Evolutionary conservation across 2,888 invertebrate genomes (phyloP), one percentile per base, ranked within the genome.

Genomic region (Parnassius glacialis): DNA sequence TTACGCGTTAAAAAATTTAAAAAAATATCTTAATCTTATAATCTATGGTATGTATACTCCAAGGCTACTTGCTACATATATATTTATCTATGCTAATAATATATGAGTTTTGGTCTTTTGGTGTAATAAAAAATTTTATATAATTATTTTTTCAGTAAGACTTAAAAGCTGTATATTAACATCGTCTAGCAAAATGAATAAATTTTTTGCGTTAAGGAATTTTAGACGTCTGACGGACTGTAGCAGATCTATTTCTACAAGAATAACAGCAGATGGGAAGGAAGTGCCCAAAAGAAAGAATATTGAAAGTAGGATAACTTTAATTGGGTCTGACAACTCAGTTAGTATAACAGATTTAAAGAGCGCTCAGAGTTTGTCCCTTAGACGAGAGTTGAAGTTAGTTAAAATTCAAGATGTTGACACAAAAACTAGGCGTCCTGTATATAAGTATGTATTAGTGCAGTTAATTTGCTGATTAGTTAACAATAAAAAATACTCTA

Each of bases 301-400:
- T 59, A 77, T 74, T 66, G 87, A 85, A 68, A 81, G 76, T 62
- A 93, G 93, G 82, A 94, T 96, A 66, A 95, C 95, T 0, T 80
- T 96, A 42, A 85, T 96, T 63, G 85, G 90, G 47, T 83, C 92
- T 44, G 93, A 94, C 76, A 85, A 94, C 71, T 83, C 91, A 43
- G 81, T 94, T 20, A 91, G 85, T 65, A 89, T 95, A 3, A 92
- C 93, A 1, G 93, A 94, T 41, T 68, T 96, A 41, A 94, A 94
- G 67, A 94, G 94, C 71, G 96, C 96, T 0, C 91, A 94, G 70
- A 95, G 92, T 77, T 73, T 96, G 64, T 94, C 96, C 0, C 90
- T 92, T 63, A 92, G 94, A 50, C 88, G 95, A 68, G 93, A 95
- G 57, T 84, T 96, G 65, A 94, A 94, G 76, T 85, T 97, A 62